Base-by-base conservation (phyloP, 2,888 invertebrate genomes). In the Stenchaetothrips biformis region DNA sequence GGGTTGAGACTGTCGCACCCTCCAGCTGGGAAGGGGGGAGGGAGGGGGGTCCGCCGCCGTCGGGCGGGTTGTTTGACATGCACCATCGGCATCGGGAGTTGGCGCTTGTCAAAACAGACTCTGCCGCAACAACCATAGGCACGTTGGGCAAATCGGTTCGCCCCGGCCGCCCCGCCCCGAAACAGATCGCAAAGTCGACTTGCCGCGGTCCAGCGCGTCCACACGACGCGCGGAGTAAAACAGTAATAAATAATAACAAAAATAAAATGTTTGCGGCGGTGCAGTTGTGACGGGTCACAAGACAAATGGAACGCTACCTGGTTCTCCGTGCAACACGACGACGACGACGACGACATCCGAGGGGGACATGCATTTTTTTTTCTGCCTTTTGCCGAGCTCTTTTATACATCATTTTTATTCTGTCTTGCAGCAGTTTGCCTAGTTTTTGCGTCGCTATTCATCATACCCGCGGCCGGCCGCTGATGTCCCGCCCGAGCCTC, bases 341-440 rank as follows among this genome's bases (percentile, higher is more conserved):
- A 37, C 67, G 67, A 11, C 67, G 67, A 74, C 67, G 67, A 11
- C 67, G 67, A 74, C 67, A 21, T 74, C 67, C 67, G 37, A 37
- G 37, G 37, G 67, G 67, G 67, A 74, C 25, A 8, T 7, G 21
- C 67, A 67, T 25, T 74, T 13, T 53, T 53, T 9, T 53, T 21
- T 74, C 25, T 25, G 25, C 67, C 21, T 53, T 37, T 9, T 53
- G 21, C 25, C 25, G 4, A 25, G 21, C 21, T 74, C 67, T 25
- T 74, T 74, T 74, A 59, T 59, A 37, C 37, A 74, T 74, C 67
- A 74, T 74, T 74, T 74, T 74, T 74, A 74, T 74, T 25, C 67
- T 74, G 67, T 74, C 67, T 74, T 25, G 67, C 67, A 21, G 67
- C 67, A 74, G 67, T 74, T 74, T 74, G 67, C 67, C 21, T 74